Percentiles rank a stretch among this genome's conserved stretches.
Evolutionary conservation across 2,888 invertebrate species (phyloP).

Genomic region (Spicauda simplicius): DNA sequence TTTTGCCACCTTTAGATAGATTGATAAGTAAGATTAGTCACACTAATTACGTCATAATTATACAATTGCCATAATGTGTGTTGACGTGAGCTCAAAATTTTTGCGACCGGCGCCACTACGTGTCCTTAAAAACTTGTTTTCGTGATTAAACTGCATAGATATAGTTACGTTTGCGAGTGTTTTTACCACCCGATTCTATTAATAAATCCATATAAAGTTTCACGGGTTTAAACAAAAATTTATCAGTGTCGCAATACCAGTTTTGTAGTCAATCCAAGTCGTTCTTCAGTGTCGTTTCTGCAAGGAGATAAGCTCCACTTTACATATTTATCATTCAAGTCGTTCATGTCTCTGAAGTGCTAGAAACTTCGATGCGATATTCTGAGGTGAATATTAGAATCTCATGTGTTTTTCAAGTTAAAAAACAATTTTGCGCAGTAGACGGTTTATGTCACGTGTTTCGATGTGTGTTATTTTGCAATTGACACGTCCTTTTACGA

Average conservation of each 20-base stretch:
- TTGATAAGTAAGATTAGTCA: constrained; percentile 30
- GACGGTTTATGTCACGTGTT: background rate
- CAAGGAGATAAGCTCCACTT: constrained; percentile 11
- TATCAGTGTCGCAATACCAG: constrained; percentile 6
- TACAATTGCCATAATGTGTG: constrained; percentile 32
- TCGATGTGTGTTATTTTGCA: constrained; percentile 21
- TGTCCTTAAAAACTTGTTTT: constrained; percentile 50
- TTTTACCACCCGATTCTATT: constrained; percentile 3
- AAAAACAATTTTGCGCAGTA: constrained; percentile 26
- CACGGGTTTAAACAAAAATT: background rate
- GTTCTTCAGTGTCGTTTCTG: constrained; percentile 5
- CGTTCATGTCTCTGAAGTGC: background rate
- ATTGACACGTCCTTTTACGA: constrained; percentile 25
- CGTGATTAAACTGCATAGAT: constrained; percentile 41
- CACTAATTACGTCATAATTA: constrained; percentile 32
- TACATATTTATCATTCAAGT: background rate
- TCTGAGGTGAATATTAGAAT: constrained; percentile 11
- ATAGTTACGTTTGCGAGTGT: background rate
- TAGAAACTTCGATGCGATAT: constrained; percentile 5
- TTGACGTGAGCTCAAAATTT: constrained; percentile 45
- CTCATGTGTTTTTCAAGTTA: constrained; percentile 15
- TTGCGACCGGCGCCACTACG: constrained; percentile 60
- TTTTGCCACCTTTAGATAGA: no score
- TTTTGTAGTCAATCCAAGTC: constrained; percentile 12
- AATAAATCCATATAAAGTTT: constrained; percentile 11